Evolutionary conservation across 2,113 vertebrate species (phyloP), one percentile per base, ranked within the genome.

Genomic region (Sclerurus mexicanus): DNA sequence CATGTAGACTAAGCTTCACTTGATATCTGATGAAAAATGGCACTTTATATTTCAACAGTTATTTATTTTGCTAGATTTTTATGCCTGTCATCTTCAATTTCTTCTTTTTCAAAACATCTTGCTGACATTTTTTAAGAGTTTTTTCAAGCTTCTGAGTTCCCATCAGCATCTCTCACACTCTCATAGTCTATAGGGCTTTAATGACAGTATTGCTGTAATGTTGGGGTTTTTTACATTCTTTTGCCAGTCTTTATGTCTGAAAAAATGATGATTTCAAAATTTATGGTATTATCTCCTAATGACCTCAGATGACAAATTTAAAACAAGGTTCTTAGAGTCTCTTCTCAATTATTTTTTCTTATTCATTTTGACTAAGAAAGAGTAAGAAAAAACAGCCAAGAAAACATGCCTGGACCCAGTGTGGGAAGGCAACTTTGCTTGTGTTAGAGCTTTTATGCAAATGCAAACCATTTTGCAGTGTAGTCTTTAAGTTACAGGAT

Each of bases 1-100:
- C 22, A 12, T 52, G 59, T 84, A 88, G 85, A 68, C 56, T 60
- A 82, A 92, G 50, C 44, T 82, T 86, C 30, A 13, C 28, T 91
- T 95, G 89, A 82, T 94, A 44, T 72, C 69, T 94, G 73, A 87
- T 85, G 66, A 79, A 87, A 89, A 89, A 91, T 58, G 37, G 20
- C 82, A 93, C 20, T 63, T 88, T 63, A 10, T 90, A 75, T 74
- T 94, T 88, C 75, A 78, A 76, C 53, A 90, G 30, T 64, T 90
- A 67, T 81, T 91, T 77, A 63, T 90, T 91, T 93, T 86, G 28
- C 49, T 81, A 46, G 72, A 47, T 84, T 91, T 94, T 85, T 83
- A 47, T 83, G 31, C 35, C 24, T 90, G 82, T 67, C 87, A 73
- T 53, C 68, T 90, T 90, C 27, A 40, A 63, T 89, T 67, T 71